Conservation (phyloP, 2,888 invertebrate species). For the Marasmarcha lunaedactyla region DNA sequence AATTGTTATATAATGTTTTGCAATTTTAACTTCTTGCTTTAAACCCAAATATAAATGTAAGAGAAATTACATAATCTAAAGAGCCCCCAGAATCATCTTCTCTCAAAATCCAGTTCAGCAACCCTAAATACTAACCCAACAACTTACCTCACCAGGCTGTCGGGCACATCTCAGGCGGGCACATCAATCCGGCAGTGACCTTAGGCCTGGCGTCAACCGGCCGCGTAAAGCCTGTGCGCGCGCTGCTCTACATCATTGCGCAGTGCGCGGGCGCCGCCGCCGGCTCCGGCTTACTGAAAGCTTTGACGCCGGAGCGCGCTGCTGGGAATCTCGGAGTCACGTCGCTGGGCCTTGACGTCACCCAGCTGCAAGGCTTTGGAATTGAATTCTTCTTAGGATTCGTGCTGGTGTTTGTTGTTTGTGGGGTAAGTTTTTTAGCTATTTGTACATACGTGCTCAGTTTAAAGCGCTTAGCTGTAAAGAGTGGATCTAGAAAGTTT, state of each 20-base stretch:
- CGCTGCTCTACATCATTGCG: conserved; percentile 81
- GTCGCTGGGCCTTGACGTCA: conserved; percentile 69
- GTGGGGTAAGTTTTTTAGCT: conserved; percentile 73
- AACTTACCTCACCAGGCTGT: conserved; percentile 68
- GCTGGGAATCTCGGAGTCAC: conserved; percentile 79
- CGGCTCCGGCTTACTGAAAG: conserved; percentile 81
- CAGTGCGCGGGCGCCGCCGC: conserved; percentile 87
- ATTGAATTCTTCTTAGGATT: conserved; percentile 92
- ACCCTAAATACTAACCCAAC: too few relatives aligned
- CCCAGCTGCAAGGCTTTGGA: conserved; percentile 84
- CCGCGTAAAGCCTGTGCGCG: conserved; percentile 80
- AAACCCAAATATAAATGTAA: too few relatives aligned
- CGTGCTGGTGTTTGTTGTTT: conserved; percentile 89
- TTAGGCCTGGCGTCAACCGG: conserved; percentile 82
- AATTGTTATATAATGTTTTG: too few relatives aligned
- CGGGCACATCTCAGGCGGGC: conserved; percentile 90
- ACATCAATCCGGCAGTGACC: conserved; percentile 94
- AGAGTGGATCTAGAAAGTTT: too few relatives aligned
- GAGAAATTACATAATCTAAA: too few relatives aligned
- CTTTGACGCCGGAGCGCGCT: conserved; percentile 74
- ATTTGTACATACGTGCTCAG: not conserved
- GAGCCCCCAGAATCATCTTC: too few relatives aligned
- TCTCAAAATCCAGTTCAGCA: too few relatives aligned
- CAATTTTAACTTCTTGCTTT: too few relatives aligned
- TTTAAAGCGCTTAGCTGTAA: too few relatives aligned